Conservation (phyloP, 2,113 vertebrate genomes). For the Gnathonemus longibarbis region DNA sequence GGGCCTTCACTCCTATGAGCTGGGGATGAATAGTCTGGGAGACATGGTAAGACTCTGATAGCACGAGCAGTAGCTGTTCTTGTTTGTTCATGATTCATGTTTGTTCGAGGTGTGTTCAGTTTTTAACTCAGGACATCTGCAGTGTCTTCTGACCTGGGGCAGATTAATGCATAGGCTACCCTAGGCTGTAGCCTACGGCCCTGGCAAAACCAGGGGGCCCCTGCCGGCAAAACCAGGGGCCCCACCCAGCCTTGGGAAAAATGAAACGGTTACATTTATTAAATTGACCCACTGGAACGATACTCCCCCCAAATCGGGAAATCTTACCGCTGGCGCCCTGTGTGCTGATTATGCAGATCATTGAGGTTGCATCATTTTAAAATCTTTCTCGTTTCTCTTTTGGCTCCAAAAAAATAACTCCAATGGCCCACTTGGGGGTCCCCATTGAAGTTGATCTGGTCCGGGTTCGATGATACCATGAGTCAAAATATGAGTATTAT, state of each 20-base stretch:
- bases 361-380: neutral
- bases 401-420: neutral
- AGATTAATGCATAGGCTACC: neutral
- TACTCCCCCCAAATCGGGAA: neutral
- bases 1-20: constrained; percentile 73
- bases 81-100: neutral
- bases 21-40: constrained; percentile 89
- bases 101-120: neutral
- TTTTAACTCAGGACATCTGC: neutral
- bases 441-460: neutral
- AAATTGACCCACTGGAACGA: neutral
- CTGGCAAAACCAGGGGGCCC: neutral
- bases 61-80: neutral
- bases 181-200: neutral
- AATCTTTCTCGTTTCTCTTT: neutral
- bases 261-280: neutral
- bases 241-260: neutral
- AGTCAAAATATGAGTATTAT: neutral
- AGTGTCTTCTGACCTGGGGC: neutral
- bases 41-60: constrained; percentile 75
- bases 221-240: neutral
- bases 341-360: neutral
- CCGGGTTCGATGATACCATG: neutral
- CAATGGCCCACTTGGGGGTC: neutral
- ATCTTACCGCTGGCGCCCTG: neutral